Conservation (phyloP, 2,888 invertebrate genomes). For the Galerucella calmariensis region DNA sequence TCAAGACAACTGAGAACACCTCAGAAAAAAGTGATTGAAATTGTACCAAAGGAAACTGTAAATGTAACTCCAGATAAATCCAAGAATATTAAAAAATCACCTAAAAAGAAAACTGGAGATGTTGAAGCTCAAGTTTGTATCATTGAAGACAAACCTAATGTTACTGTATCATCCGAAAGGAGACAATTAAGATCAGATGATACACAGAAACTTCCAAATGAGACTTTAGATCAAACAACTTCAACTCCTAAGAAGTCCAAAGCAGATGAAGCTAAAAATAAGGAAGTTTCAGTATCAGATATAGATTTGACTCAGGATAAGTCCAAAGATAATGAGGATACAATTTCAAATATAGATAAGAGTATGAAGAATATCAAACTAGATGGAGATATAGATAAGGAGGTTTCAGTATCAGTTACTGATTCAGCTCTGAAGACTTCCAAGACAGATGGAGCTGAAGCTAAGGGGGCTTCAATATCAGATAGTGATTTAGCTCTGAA, state of each 20-base stretch:
- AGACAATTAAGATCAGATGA: slow-evolving; percentile 14
- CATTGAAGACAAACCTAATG: background rate
- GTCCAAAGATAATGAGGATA: too few species aligned
- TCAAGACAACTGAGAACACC: background rate
- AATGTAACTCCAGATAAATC: background rate
- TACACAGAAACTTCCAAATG: background rate
- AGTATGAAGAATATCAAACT: too few species aligned
- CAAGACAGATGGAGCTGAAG: too few species aligned
- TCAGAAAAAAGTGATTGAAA: background rate
- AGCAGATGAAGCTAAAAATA: too few species aligned
- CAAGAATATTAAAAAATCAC: background rate
- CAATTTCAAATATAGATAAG: too few species aligned
- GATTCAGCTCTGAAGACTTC: too few species aligned
- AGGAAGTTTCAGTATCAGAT: too few species aligned
- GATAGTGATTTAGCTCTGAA: background rate
- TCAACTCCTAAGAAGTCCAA: too few species aligned
- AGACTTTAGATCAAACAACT: background rate
- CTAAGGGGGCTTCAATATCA: too few species aligned
- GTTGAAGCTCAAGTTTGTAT: background rate
- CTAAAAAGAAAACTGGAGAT: background rate
- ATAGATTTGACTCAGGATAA: too few species aligned
- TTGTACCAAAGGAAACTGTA: background rate
- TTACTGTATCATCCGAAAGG: background rate
- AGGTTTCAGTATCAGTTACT: too few species aligned
- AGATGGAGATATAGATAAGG: too few species aligned